These are phyloP conservation scores for Monopterus albus DNA, from an alignment of 2,113 vertebrate species.

Conservation along the genomic window DNA sequence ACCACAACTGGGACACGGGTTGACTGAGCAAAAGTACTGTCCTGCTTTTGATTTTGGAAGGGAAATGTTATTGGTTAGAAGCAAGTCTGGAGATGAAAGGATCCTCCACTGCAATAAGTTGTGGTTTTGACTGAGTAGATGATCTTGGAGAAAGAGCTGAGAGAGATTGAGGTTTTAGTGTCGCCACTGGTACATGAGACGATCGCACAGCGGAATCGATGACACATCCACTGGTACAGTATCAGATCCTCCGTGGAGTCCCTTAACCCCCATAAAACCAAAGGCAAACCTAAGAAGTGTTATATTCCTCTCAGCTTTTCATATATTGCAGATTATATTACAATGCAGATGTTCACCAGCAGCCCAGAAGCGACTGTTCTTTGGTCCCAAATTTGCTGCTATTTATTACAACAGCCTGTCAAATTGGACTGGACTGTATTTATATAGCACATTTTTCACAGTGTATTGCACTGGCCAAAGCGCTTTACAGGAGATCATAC, in stretches of 20 bases:
- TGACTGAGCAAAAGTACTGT: conserved; percentile 26
- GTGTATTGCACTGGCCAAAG: no score
- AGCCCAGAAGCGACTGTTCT: no score
- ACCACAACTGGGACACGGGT: conserved; percentile 42
- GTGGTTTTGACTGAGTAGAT: conserved; percentile 33
- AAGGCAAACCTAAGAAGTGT: neutral
- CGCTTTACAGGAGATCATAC: no score
- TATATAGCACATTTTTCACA: no score
- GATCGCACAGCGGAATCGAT: conserved; percentile 48
- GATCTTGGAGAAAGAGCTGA: conserved; percentile 47
- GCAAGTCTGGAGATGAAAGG: conserved; percentile 42
- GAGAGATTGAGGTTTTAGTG: conserved; percentile 52
- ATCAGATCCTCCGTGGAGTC: conserved; percentile 24
- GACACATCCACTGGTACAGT: conserved; percentile 43
- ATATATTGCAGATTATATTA: no score
- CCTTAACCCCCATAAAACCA: conserved; percentile 23
- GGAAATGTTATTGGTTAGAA: conserved; percentile 41
- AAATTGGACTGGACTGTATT: no score
- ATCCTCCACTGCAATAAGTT: conserved; percentile 31
- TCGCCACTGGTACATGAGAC: conserved; percentile 14
- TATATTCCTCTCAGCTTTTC: neutral
- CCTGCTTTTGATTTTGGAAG: conserved; percentile 58
- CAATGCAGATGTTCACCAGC: no score
- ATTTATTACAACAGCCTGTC: neutral
- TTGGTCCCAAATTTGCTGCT: no score